Evolutionary conservation across 2,113 vertebrate species (phyloP).

Genomic region (Dinomys branickii): DNA sequence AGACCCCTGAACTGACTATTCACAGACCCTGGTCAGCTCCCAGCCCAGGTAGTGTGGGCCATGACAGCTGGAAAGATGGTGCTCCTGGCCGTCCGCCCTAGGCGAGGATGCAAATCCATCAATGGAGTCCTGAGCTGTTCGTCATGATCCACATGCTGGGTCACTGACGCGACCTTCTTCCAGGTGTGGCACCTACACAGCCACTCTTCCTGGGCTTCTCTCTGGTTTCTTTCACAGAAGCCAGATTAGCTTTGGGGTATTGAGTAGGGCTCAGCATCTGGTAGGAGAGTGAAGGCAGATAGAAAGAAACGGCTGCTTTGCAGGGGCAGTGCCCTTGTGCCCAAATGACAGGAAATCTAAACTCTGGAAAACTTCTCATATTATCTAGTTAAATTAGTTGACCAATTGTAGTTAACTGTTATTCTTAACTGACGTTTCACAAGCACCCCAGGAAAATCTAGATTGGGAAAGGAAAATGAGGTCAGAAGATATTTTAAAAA

Average conservation of each 20-base stretch:
- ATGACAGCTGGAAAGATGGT: constrained; percentile 92
- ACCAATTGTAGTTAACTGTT: neutral
- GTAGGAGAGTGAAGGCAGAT: constrained; percentile 84
- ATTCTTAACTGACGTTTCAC: neutral
- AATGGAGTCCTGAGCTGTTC: constrained; percentile 76
- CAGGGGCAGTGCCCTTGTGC: neutral
- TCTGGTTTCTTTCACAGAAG: constrained; percentile 72
- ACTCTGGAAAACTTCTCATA: constrained; percentile 49
- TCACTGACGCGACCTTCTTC: constrained; percentile 87
- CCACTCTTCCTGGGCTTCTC: constrained; percentile 77
- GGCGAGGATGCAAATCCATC: constrained; percentile 66
- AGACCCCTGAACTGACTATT: constrained; percentile 90
- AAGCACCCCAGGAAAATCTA: neutral
- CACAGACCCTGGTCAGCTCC: constrained; percentile 90
- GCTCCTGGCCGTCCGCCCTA: constrained; percentile 86
- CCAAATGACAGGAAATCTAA: constrained; percentile 30
- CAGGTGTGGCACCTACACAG: constrained; percentile 78
- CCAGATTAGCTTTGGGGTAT: constrained; percentile 69
- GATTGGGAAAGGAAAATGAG: neutral
- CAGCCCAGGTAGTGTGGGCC: constrained; percentile 86
- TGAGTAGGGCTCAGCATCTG: constrained; percentile 75
- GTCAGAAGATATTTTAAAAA: neutral
- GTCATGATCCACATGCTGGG: constrained; percentile 86
- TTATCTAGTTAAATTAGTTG: neutral
- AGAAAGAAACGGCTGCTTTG: constrained; percentile 85